Evolutionary conservation across 2,113 vertebrate genomes (phyloP).

Genomic region (Syngnathoides biaculeatus): DNA sequence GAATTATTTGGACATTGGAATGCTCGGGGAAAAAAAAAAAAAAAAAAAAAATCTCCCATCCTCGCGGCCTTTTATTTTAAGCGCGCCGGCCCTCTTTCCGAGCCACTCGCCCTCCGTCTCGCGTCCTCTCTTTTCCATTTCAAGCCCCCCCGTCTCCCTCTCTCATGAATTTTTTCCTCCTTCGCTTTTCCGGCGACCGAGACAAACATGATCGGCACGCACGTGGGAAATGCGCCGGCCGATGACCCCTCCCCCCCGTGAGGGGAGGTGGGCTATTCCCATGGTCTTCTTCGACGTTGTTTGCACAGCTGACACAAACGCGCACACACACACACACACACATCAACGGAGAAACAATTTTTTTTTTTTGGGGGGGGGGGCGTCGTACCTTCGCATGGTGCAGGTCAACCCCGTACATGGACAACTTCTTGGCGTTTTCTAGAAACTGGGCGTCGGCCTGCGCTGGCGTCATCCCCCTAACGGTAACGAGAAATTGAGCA

Average conservation of each 20-base stretch:
- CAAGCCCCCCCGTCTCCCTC: conserved; percentile 8
- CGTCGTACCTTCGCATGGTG: conserved; percentile 92
- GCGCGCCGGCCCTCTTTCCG: conserved; percentile 6
- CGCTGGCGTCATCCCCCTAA: conserved; percentile 92
- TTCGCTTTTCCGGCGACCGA: conserved; percentile 5
- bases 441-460: conserved; percentile 93
- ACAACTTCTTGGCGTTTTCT: conserved; percentile 97
- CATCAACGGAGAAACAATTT: conserved; percentile 4
- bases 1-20: background rate
- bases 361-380: conserved; percentile 15
- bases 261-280: conserved; percentile 51
- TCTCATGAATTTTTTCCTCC: conserved; percentile 25
- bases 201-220: conserved; percentile 22
- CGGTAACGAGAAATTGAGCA: background rate
- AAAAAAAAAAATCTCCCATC: conserved; percentile 13
- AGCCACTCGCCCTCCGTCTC: conserved; percentile 13
- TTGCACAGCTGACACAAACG: conserved; percentile 67
- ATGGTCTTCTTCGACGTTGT: conserved; percentile 63
- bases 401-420: conserved; percentile 97
- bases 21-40: background rate
- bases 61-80: conserved; percentile 30
- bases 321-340: background rate
- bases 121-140: conserved; percentile 38
- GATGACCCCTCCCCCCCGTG: conserved; percentile 49
- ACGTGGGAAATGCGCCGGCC: conserved; percentile 16